Evolutionary conservation across 2,888 invertebrate species (phyloP).

Genomic region (Odontocolon sp.): DNA sequence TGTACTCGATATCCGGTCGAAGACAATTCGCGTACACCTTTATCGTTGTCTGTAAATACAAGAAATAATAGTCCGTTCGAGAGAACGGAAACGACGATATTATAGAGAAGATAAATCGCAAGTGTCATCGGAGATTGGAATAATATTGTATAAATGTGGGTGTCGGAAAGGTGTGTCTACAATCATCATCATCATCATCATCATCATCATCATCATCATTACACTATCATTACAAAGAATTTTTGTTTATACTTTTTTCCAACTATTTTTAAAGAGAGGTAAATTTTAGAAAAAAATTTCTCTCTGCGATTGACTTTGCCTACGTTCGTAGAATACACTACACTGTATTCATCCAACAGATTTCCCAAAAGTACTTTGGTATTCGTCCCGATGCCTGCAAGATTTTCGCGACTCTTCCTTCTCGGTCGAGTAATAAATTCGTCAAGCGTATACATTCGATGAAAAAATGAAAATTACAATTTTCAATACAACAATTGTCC

Average conservation of each 20-base stretch:
- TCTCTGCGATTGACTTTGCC: constrained; percentile 50
- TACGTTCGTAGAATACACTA: constrained; percentile 43
- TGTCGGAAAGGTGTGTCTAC: constrained; percentile 48
- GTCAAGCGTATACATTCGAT: constrained; percentile 26
- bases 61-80: no score
- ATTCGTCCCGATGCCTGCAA: constrained; percentile 53
- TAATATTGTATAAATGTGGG: constrained; percentile 38
- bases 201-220: constrained; percentile 16
- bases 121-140: constrained; percentile 1
- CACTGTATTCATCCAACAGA: constrained; percentile 32
- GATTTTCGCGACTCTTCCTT: background rate
- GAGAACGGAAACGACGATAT: no score
- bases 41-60: constrained; percentile 89
- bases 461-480: background rate
- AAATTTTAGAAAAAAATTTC: no score
- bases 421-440: constrained; percentile 45
- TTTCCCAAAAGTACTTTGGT: constrained; percentile 58
- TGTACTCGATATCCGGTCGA: constrained; percentile 97
- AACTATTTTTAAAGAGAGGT: no score
- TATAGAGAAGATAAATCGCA: no score
- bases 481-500: no score
- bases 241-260: no score
- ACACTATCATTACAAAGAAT: constrained; percentile 9
- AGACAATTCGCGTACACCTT: constrained; percentile 95
- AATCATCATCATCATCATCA: background rate